Base-by-base conservation (phyloP, 1,140 invertebrate species). In the Cotesia typhae region DNA sequence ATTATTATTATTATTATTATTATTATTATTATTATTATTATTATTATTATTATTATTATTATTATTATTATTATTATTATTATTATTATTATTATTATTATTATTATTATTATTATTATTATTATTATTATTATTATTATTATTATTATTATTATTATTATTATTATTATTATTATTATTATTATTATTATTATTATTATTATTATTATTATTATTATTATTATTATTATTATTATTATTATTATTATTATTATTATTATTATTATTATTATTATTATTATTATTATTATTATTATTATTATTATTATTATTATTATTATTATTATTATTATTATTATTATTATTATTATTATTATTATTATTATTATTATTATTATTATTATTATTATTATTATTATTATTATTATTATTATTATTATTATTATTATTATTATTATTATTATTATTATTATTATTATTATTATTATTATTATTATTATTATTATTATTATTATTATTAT, bases 11-110 rank as follows among this genome's bases (percentile, higher is more conserved):
- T 66, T 10, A n/a, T 55, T 36, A 65, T 6, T 12, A 52, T 37
- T 57, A 71, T 55, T 36, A 65, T 6, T 12, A 52, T 37, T 57
- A 71, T 55, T 36, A 65, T 6, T 12, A 52, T 37, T 63, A 70
- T 66, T 10, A n/a, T 55, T 36, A 65, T 6, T 12, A 52, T 37
- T 57, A 71, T 55, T 36, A 65, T 6, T 12, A 52, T 37, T 57
- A 71, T 55, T 36, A 65, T 6, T 12, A 52, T 37, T 63, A 70
- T 66, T 10, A n/a, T 55, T 36, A 65, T 6, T 12, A 52, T 37
- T 57, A 71, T 55, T 36, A 65, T 6, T 12, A 52, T 37, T 57
- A 71, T 55, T 36, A 65, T 6, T 12, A 52, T 37, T 63, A 70
- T 66, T 10, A n/a, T 55, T 36, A 65, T 6, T 12, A 52, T 37